Evolutionary conservation across 2,113 vertebrate species (phyloP).

Genomic region (Megaceryle torquata): DNA sequence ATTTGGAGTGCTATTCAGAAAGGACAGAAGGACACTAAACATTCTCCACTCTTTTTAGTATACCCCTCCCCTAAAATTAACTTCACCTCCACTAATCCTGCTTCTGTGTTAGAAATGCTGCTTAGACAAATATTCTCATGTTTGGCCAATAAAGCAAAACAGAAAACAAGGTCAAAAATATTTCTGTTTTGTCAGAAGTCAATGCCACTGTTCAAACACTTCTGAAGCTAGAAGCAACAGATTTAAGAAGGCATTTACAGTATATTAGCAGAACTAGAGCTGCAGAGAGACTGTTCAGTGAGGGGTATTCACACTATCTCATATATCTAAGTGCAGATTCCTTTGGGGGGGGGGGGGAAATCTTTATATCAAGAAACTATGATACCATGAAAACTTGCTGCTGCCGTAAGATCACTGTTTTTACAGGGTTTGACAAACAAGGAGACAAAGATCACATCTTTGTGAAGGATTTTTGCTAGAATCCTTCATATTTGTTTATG

Average conservation of each 20-base stretch:
- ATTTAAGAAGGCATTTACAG: background rate
- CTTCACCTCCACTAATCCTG: background rate
- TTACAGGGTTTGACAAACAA: background rate
- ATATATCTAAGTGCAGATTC: background rate
- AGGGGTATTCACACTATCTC: background rate
- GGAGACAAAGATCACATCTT: background rate
- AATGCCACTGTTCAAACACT: background rate
- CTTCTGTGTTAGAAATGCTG: background rate
- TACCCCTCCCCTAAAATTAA: background rate
- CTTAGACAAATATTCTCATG: background rate
- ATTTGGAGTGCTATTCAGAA: background rate
- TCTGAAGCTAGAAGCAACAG: background rate
- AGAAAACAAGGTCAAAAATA: background rate
- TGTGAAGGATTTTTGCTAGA: background rate
- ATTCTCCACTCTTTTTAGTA: background rate
- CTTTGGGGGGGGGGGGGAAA: background rate
- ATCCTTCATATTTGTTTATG: background rate
- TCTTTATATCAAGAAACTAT: background rate
- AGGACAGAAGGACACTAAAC: background rate
- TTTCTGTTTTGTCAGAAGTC: background rate
- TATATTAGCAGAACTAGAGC: background rate
- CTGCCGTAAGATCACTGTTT: background rate
- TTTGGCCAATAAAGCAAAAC: background rate
- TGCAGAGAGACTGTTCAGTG: background rate
- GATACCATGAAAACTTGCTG: background rate